Evolutionary conservation across 2,888 invertebrate species (phyloP).

Genomic region (Pterostichus niger): DNA sequence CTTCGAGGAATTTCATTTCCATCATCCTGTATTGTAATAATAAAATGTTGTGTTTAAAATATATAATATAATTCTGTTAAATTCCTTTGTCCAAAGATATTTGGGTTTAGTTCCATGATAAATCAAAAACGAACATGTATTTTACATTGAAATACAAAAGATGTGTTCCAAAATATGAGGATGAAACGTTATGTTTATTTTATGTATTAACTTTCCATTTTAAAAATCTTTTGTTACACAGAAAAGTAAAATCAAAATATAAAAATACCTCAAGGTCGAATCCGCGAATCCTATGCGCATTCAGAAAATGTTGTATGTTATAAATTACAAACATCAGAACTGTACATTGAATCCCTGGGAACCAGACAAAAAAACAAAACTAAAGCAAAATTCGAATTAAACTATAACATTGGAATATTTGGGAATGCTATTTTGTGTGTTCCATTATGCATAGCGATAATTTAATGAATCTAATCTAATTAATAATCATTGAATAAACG

Average conservation of each 20-base stretch:
- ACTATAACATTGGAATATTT: background rate
- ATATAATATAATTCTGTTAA: background rate
- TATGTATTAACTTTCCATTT: background rate
- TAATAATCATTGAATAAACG: slow-evolving; percentile 1
- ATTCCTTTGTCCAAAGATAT: background rate
- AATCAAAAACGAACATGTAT: background rate
- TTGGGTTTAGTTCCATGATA: slow-evolving; percentile 11
- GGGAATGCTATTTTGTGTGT: background rate
- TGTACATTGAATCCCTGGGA: background rate
- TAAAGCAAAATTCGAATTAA: background rate
- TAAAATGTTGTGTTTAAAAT: background rate
- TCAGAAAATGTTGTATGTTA: no score
- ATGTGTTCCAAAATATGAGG: background rate
- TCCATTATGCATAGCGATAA: background rate
- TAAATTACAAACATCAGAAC: no score
- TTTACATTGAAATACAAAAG: background rate
- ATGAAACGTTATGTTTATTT: background rate
- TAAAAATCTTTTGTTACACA: background rate
- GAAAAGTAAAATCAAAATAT: background rate
- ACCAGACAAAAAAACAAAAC: background rate
- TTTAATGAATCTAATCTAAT: slow-evolving; percentile 30
- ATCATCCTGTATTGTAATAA: background rate
- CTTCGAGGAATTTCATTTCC: no score
- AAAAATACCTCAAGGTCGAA: background rate
- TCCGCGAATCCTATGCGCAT: background rate